phyloP scores from a whole-genome alignment of 2,888 invertebrate species.

The Crioceris asparagi region DNA sequence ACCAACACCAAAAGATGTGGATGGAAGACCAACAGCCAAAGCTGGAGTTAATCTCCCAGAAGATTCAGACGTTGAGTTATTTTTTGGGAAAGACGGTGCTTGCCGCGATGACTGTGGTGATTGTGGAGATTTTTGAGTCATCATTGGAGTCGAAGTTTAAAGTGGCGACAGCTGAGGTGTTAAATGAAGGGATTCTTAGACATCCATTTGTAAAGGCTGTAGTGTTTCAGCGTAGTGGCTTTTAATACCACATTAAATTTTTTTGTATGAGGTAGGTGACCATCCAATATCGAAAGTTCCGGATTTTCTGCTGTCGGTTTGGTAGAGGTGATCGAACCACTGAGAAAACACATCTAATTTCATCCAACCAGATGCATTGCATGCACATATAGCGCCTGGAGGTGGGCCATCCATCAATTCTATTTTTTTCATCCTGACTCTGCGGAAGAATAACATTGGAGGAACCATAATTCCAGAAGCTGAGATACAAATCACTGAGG shows the following conservation, averaged over 20 bases:
- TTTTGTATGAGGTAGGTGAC: slow-evolving; percentile 9
- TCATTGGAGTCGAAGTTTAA: neutral
- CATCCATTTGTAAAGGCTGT: neutral
- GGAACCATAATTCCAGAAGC: slow-evolving; percentile 10
- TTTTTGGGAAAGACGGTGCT: neutral
- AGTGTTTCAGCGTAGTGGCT: slow-evolving; percentile 2
- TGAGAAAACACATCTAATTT: slow-evolving; percentile 25
- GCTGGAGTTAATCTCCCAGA: too few relatives aligned
- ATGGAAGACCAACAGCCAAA: neutral
- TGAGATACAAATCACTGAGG: slow-evolving; percentile 8
- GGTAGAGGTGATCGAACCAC: slow-evolving; percentile 33
- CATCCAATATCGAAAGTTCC: slow-evolving; percentile 10
- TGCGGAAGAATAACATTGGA: slow-evolving; percentile 1
- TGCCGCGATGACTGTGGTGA: too few relatives aligned
- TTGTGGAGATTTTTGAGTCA: neutral
- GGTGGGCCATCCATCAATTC: slow-evolving; percentile 25
- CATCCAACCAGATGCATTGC: slow-evolving; percentile 26
- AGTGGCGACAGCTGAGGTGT: neutral
- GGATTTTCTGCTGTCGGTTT: slow-evolving; percentile 21
- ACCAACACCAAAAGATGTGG: neutral
- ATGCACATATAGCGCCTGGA: slow-evolving; percentile 21
- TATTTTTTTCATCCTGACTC: slow-evolving; percentile 9
- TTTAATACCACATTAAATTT: slow-evolving; percentile 5
- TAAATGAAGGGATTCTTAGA: neutral
- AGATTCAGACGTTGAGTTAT: too few relatives aligned